Base-by-base conservation (phyloP, 2,797 vertebrate species). In the Pempheris klunzingeri region DNA sequence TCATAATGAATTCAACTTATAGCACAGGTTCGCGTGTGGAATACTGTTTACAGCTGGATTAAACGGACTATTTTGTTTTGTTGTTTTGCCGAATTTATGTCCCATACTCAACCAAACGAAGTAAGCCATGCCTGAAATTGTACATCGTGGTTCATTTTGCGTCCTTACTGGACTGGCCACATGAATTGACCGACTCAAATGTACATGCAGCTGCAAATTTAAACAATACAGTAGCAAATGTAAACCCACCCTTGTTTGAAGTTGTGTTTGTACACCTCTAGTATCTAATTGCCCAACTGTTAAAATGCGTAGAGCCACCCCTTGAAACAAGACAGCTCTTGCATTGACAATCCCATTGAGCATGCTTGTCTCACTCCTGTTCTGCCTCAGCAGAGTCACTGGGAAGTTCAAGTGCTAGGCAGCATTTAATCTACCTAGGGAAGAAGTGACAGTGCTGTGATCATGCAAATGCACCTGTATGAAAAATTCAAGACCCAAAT, bases 401-500 rank as follows among this genome's bases (percentile, higher is more conserved):
- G 70, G 47, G 80, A 87, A 79, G 82, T 87, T 87, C 71, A 82
- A 76, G 80, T 68, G 73, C 83, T 71, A 38, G 80, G 79, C 86
- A 82, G 74, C 81, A 62, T 87, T 79, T 90, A 89, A 83, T 83
- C 79, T 84, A 82, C 77, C 64, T 32, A 44, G 81, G 82, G 82
- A 54, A 81, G 63, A 68, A 91, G 85, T 85, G 86, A 92, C 58
- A 67, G 72, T 81, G 85, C 74, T 90, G 84, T 85, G 87, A 92
- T 90, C 88, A 94, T 95, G 93, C 93, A 94, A 94, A 94, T 93
- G 66, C 71, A 57, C 65, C 85, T 50, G 86, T 87, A 92, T 92
- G 88, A 94, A 93, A 91, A 89, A 93, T 94, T 94, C 94, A 95
- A 84, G 80, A 92, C 85, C 75, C 87, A 77, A 88, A 90, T 86